Evolutionary conservation across 2,888 invertebrate genomes (phyloP), one percentile per base, ranked within the genome.

Genomic region (Drosophila ochracea): DNA sequence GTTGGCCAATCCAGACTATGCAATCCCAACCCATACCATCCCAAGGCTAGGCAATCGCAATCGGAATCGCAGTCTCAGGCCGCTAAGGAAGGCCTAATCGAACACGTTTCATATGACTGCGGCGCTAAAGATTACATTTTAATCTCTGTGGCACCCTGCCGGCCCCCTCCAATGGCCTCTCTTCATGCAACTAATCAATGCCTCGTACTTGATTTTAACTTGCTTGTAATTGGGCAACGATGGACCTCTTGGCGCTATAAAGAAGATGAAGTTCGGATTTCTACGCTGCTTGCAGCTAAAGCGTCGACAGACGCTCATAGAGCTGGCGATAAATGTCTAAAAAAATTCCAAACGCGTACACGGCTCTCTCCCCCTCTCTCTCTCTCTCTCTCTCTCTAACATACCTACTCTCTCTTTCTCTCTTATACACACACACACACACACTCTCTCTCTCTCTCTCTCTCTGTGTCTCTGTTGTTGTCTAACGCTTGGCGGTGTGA

Each of bases 51-150:
- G 37, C 25, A 68, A 71, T 55, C 16, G 61, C 64, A 72, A 65
- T 63, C 25, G 60, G 61, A 79, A 58, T 60, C 53, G 55, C 41
- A 54, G 47, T 66, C 52, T 25, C 62, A 28, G 47, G 69, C 73
- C 61, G 73, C 63, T 61, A 47, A 57, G 57, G 39, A 63, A 68
- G 79, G 88, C 90, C 86, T 90, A 90, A 90, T 85, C 90, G 90
- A 85, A 85, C 84, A 85, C 84, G 84, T 85, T 85, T 90, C 84
- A 73, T 90, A 90, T 85, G 89, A 88, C 84, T 85, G 86, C 83
- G 89, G 90, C 84, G 84, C 84, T 88, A 90, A 85, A 90, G 90
- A 88, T 85, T 85, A 85, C 84, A 88, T 90, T 85, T 85, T 90
- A 85, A 85, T 85, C 89, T 90, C 83, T 83, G 53, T 70, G 62